These are phyloP conservation scores for Ondatra zibethicus DNA, from an alignment of 2,113 vertebrate species.

Conservation along the genomic window DNA sequence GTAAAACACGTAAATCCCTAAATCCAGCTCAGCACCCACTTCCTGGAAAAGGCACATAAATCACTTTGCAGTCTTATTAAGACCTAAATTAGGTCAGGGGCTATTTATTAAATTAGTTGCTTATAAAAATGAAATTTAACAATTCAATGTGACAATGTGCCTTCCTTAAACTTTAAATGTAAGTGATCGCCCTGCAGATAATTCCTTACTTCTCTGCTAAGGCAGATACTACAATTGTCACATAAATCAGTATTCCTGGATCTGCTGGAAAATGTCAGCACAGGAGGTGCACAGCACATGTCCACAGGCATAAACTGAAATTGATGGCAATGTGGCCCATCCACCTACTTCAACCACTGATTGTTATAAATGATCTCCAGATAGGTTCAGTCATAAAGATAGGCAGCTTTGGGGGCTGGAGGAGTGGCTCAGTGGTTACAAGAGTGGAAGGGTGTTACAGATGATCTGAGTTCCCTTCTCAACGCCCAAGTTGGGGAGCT, in stretches of 20 bases:
- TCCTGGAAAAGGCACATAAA: background rate
- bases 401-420: background rate
- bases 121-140: background rate
- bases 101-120: conserved; percentile 18
- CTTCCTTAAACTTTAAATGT: background rate
- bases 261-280: background rate
- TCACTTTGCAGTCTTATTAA: background rate
- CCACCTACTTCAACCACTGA: background rate
- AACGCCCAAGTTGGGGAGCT: too few relatives aligned
- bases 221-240: background rate
- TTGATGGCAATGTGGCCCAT: background rate
- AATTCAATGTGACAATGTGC: background rate
- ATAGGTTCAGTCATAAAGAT: background rate
- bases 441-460: background rate
- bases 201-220: background rate
- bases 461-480: background rate
- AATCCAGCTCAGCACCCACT: background rate
- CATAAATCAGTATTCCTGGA: conserved; percentile 34
- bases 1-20: background rate
- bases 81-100: background rate
- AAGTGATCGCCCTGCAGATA: background rate
- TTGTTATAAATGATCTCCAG: background rate
- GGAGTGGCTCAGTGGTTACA: background rate
- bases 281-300: background rate
- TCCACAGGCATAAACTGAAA: background rate